Evolutionary conservation across 2,113 vertebrate genomes (phyloP), one percentile per base, ranked within the genome.

Genomic region (Orcinus orca): DNA sequence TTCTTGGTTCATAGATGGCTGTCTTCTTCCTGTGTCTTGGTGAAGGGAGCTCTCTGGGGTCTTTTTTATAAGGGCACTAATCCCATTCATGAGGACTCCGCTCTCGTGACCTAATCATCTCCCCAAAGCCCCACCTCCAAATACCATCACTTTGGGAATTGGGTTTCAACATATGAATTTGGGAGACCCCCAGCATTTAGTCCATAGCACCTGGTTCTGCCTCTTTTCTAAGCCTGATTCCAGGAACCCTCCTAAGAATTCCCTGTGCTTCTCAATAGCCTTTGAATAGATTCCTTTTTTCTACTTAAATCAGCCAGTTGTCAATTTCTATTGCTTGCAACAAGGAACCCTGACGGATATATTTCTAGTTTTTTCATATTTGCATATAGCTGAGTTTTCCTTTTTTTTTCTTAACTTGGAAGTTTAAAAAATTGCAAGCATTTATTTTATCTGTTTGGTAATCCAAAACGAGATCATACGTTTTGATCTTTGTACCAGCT

Each of bases 131-230:
- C 76, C 33, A 47, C 50, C 50, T 23, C 33, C 10, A 23, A 79
- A 25, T 25, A 0, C 33, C 31, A 36, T 26, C 13, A 5, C 86
- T 26, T 60, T 62, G 29, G 70, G 58, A n/a, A n/a, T 26, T 26
- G 12, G 38, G 14, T n/a, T n/a, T 25, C 31, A n/a, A 3, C 8
- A 26, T 5, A 33, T 10, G 21, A 2, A 47, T 62, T 12, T 76
- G 31, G 25, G 70, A 20, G 21, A 9, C 8, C 9, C 20, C 0
- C 3, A 33, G 1, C 21, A 2, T 13, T 44, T 18, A 44, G 36
- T 17, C 18, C 8, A 7, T 0, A 47, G 29, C 6, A 2, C 36
- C 29, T 25, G 8, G 1, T 50, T 21, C 55, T 26, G 31, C 38
- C 47, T 38, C 0, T 55, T 38, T 58, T 33, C 53, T 31, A 55